Percentiles rank a stretch among this genome's conserved stretches.
phyloP scores from a whole-genome alignment of 2,797 vertebrate species.

The Acanthurus leucopareius region DNA sequence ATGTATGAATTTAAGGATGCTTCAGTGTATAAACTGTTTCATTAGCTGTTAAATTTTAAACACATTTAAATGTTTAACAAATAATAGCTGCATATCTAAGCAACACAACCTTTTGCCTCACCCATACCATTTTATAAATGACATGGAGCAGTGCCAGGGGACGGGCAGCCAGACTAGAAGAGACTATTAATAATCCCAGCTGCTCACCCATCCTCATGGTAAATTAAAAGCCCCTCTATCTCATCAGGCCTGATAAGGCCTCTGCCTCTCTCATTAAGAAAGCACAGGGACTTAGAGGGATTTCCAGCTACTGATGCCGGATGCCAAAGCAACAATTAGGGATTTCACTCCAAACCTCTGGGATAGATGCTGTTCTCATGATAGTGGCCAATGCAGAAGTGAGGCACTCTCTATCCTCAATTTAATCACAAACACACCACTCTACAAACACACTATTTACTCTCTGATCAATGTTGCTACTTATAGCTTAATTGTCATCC shows the following conservation, averaged over 20 bases:
- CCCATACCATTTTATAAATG: constrained; percentile 76
- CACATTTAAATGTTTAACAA: constrained; percentile 28
- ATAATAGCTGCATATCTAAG: constrained; percentile 30
- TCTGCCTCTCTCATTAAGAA: constrained; percentile 83
- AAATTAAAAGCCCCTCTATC: constrained; percentile 81
- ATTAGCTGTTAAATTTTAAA: constrained; percentile 9
- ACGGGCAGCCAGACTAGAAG: constrained; percentile 71
- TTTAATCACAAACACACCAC: constrained; percentile 55
- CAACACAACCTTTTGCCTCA: constrained; percentile 39
- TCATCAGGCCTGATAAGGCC: constrained; percentile 83
- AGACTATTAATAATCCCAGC: constrained; percentile 82
- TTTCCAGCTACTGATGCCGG: constrained; percentile 81
- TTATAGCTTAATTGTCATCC: constrained; percentile 61
- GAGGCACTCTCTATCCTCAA: constrained; percentile 38
- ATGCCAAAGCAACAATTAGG: constrained; percentile 81
- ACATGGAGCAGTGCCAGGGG: constrained; percentile 71
- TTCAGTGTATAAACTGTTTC: constrained; percentile 1
- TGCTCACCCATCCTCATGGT: constrained; percentile 77
- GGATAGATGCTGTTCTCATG: constrained; percentile 68
- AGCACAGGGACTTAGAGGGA: constrained; percentile 80
- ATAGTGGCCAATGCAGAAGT: constrained; percentile 55
- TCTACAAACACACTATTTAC: constrained; percentile 55
- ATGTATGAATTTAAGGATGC: background rate
- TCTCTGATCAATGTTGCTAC: constrained; percentile 52
- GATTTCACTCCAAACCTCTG: constrained; percentile 77